Evolutionary conservation across 2,113 vertebrate genomes (phyloP).

Genomic region (Nothobranchius furzeri): DNA sequence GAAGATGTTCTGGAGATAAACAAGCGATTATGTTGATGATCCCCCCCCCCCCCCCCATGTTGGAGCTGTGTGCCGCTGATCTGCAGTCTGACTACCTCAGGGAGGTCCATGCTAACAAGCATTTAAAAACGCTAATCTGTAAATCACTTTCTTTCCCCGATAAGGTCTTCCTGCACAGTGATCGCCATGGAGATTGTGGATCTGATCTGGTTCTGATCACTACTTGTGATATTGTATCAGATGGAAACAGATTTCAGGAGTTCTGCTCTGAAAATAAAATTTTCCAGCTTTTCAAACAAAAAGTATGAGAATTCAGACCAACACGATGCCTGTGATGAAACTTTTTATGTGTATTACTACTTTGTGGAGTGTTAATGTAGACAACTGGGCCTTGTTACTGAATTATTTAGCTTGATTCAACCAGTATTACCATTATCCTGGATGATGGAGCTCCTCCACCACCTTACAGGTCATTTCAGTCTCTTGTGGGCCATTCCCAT

Average conservation of each 20-base stretch:
- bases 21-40: constrained; percentile 67
- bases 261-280: constrained; percentile 47
- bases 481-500: too few species aligned
- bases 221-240: constrained; percentile 52
- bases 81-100: constrained; percentile 50
- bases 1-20: constrained; percentile 64
- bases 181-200: constrained; percentile 68
- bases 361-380: too few species aligned
- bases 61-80: constrained; percentile 48
- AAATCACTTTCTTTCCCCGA: constrained; percentile 50
- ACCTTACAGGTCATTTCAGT: too few species aligned
- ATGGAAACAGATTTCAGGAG: constrained; percentile 45
- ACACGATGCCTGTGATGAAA: too few species aligned
- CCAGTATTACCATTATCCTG: too few species aligned
- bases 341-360: too few species aligned
- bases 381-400: too few species aligned
- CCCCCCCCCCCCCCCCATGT: constrained; percentile 29
- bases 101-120: constrained; percentile 66
- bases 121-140: constrained; percentile 73
- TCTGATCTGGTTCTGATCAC: constrained; percentile 64
- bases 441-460: too few species aligned
- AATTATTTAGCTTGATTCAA: too few species aligned
- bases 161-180: constrained; percentile 63
- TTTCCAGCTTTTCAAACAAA: constrained; percentile 9
- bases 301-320: neutral